Base-by-base conservation (phyloP, 2,888 invertebrate genomes). In the Danaus chrysippus region DNA sequence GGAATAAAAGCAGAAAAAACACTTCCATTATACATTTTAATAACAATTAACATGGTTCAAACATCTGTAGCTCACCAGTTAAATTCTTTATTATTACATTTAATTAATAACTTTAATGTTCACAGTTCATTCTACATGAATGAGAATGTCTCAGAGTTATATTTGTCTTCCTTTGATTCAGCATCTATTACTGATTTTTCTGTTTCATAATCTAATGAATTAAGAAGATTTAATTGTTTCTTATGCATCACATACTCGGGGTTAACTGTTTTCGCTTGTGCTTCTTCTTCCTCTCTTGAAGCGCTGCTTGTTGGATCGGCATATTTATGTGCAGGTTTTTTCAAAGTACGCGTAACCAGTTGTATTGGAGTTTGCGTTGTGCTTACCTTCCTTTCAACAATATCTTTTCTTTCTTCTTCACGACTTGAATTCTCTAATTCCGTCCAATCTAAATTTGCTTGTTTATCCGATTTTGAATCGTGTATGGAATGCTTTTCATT, bases 131-230 rank as follows among this genome's bases (percentile, higher is more conserved):
- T 17, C 17, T 49, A 49, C 49, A 49, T 49, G 17, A 76, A 62
- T 0, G 76, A 68, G 57, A 78, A 82, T 0, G 65, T 60, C 11
- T 81, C 83, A 3, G 70, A 75, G n/a, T 73, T 66, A 64, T 74
- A 74, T 57, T 68, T 70, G 42, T 74, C 75, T 34, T 72, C 70
- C 56, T 78, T 84, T 0, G 77, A 76, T 2, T 78, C 79, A 0
- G 73, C 63, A 1, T 78, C 78, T 10, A 71, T 53, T 1, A 79
- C 77, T 1, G 70, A 53, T 64, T 71, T 79, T 11, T 81, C 83
- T 1, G 78, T 81, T 0, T 75, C 82, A 57, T 87, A 84, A 61
- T 87, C 87, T 11, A 86, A 70, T 1, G 83, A 84, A 68, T 83
- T 84, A 1, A 85, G 64, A 10, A 86, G 73, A 66, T 79, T 75